These are phyloP conservation scores for Pissodes strobi DNA, from an alignment of 1,140 invertebrate genomes.

Conservation along the genomic window DNA sequence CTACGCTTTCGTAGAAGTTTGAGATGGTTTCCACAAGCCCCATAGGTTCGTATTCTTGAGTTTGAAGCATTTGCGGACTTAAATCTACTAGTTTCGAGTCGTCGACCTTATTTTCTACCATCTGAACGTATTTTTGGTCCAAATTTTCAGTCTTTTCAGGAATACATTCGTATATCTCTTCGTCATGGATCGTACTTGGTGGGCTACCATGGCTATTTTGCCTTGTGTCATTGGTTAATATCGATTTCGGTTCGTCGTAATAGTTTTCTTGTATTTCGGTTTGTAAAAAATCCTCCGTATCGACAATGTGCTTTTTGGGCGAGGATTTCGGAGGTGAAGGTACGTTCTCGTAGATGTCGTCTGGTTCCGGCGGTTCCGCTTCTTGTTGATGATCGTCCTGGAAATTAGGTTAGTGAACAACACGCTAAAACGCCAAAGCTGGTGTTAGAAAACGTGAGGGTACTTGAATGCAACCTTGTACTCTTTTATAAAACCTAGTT, in stretches of 20 bases:
- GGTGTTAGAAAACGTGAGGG: neutral
- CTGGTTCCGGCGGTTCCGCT: slow-evolving; percentile 30
- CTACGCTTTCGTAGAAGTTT: slow-evolving; percentile 26
- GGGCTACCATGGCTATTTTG: slow-evolving; percentile 37
- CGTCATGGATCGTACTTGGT: neutral
- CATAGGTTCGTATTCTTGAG: slow-evolving; percentile 25
- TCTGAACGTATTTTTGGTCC: slow-evolving; percentile 36
- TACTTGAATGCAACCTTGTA: too few species aligned
- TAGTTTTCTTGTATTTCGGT: slow-evolving; percentile 38
- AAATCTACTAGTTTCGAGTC: slow-evolving; percentile 22
- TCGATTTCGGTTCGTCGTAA: slow-evolving; percentile 33
- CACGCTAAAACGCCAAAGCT: slow-evolving; percentile 31
- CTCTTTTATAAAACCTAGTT: too few species aligned
- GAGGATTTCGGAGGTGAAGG: slow-evolving; percentile 8
- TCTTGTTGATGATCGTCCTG: slow-evolving; percentile 43
- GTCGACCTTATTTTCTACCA: slow-evolving; percentile 23
- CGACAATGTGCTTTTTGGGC: slow-evolving; percentile 21
- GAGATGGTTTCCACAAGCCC: slow-evolving; percentile 6
- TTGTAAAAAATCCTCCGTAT: slow-evolving; percentile 30
- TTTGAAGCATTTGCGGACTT: slow-evolving; percentile 13
- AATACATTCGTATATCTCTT: slow-evolving; percentile 43
- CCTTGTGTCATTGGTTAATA: slow-evolving; percentile 21
- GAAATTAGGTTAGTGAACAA: slow-evolving; percentile 44
- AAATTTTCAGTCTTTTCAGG: slow-evolving; percentile 37
- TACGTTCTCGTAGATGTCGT: slow-evolving; percentile 42